Evolutionary conservation across 2,797 vertebrate genomes (phyloP).

Genomic region (Scomberomorus guttatus): DNA sequence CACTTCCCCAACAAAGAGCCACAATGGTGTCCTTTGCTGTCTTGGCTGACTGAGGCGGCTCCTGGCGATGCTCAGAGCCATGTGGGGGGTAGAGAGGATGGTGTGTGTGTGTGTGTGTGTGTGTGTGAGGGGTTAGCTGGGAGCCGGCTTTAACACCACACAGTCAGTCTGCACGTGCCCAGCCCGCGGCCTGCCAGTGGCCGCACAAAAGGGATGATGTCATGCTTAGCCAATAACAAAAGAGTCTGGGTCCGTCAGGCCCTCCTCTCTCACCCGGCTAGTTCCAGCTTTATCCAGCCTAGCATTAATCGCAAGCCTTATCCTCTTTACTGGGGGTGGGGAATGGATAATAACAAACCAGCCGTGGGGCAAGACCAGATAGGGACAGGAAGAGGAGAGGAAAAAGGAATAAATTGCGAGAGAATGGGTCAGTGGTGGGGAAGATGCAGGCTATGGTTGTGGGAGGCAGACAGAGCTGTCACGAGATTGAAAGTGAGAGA

Average conservation of each 20-base stretch:
- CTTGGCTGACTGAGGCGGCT: conserved; percentile 78
- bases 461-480: conserved; percentile 55
- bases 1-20: conserved; percentile 81
- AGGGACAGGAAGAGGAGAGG: conserved; percentile 58
- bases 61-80: conserved; percentile 79
- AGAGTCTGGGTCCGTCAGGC: conserved; percentile 74
- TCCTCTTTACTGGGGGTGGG: conserved; percentile 83
- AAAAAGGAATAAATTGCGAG: conserved; percentile 52
- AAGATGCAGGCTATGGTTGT: conserved; percentile 20
- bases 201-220: conserved; percentile 88
- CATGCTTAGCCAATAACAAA: conserved; percentile 90
- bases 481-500: conserved; percentile 63
- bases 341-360: conserved; percentile 81
- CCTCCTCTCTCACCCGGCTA: conserved; percentile 81
- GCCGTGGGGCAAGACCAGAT: conserved; percentile 62
- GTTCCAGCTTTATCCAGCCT: conserved; percentile 86
- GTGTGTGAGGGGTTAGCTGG: conserved; percentile 58
- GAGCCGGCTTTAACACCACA: conserved; percentile 73
- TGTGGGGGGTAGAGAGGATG: conserved; percentile 68
- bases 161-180: conserved; percentile 85
- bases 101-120: conserved; percentile 34
- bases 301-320: conserved; percentile 87
- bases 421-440: conserved; percentile 9
- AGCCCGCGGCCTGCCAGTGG: conserved; percentile 84
- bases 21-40: conserved; percentile 86